A percentile compares a stretch with the other conserved stretches of the same genome.
phyloP scores from a whole-genome alignment of 2,113 vertebrate genomes.

The Nerophis lumbriciformis region DNA sequence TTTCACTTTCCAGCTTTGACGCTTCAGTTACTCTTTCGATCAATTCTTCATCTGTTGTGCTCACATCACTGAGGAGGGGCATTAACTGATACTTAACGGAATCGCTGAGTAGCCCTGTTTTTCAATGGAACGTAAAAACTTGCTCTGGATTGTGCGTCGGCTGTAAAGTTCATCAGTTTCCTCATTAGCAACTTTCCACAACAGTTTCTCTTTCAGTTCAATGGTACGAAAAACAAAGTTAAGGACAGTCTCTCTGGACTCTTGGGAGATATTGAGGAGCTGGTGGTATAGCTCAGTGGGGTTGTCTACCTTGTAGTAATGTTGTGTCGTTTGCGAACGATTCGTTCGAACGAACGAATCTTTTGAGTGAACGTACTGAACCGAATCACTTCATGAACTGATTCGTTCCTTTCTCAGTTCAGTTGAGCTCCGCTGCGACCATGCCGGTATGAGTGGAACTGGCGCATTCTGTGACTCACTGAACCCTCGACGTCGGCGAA shows the following conservation, averaged over 20 bases:
- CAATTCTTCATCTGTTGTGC: not conserved
- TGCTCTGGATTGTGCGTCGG: not conserved
- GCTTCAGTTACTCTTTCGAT: conserved; percentile 1
- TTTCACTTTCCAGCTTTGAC: too few relatives aligned
- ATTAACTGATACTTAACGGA: not conserved
- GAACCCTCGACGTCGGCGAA: too few relatives aligned
- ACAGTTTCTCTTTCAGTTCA: not conserved
- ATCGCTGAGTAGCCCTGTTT: not conserved
- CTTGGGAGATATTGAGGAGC: not conserved
- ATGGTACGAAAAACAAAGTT: not conserved
- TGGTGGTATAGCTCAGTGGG: not conserved
- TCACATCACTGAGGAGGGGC: not conserved
- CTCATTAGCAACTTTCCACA: not conserved
- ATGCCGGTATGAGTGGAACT: too few relatives aligned
- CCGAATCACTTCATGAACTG: too few relatives aligned
- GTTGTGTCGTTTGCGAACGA: too few relatives aligned
- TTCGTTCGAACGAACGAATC: too few relatives aligned
- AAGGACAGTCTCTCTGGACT: not conserved
- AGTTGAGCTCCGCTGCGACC: too few relatives aligned
- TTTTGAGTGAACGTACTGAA: too few relatives aligned
- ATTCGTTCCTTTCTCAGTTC: too few relatives aligned
- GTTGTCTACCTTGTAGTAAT: not conserved
- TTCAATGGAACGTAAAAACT: not conserved
- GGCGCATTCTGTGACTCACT: too few relatives aligned
- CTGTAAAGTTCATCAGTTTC: not conserved